Evolutionary conservation across 2,888 invertebrate genomes (phyloP).

Genomic region (Drosophila barbarae): DNA sequence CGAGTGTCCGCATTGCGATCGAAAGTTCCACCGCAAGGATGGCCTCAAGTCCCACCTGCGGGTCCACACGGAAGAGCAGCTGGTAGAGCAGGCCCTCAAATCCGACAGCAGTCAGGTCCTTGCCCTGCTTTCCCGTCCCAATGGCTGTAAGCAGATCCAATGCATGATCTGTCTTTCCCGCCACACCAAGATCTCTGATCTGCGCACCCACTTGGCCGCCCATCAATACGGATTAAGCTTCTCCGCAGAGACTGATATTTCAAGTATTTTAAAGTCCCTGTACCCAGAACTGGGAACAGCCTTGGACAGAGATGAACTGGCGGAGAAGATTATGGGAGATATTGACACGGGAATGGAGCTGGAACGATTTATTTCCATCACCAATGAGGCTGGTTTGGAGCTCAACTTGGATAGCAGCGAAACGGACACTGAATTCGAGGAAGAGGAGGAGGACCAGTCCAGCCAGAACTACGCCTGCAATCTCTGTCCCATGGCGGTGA

Average conservation of each 20-base stretch:
- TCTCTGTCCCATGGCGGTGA: constrained; percentile 63
- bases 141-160: constrained; percentile 76
- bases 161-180: constrained; percentile 78
- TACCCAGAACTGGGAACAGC: constrained; percentile 63
- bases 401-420: constrained; percentile 73
- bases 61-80: constrained; percentile 80
- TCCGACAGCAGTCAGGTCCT: constrained; percentile 35
- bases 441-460: constrained; percentile 25
- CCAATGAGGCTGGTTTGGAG: constrained; percentile 77
- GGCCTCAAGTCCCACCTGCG: constrained; percentile 83
- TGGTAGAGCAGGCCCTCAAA: background rate
- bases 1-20: constrained; percentile 82
- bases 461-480: constrained; percentile 63
- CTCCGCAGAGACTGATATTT: constrained; percentile 39
- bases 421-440: constrained; percentile 61
- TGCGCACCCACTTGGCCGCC: constrained; percentile 71
- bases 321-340: constrained; percentile 63
- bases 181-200: constrained; percentile 73
- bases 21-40: constrained; percentile 82
- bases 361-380: constrained; percentile 76
- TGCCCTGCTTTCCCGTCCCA: constrained; percentile 67
- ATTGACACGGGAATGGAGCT: constrained; percentile 47
- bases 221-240: constrained; percentile 65
- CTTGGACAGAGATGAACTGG: constrained; percentile 48
- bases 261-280: constrained; percentile 54